These are phyloP conservation scores for Mormyrus lacerda DNA, from an alignment of 2,113 vertebrate species.

Conservation along the genomic window DNA sequence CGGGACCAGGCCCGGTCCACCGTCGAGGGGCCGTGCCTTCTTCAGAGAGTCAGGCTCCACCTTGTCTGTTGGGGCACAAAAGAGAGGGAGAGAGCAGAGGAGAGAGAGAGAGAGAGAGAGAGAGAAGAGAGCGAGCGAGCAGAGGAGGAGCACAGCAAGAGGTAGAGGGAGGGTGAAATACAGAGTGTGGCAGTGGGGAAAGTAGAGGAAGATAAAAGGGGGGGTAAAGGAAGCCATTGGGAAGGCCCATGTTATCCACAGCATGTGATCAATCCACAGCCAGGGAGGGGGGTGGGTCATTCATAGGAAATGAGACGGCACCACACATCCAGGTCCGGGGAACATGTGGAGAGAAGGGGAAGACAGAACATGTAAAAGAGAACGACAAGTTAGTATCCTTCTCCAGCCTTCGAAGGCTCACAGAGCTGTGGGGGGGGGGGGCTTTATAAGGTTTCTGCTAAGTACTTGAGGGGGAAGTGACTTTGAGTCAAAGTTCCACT, in stretches of 20 bases:
- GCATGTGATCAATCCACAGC: slow-evolving; percentile 52
- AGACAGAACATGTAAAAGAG: slow-evolving; percentile 59
- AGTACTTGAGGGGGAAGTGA: slow-evolving; percentile 34
- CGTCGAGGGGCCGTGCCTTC: slow-evolving; percentile 47
- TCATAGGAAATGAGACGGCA: slow-evolving; percentile 36
- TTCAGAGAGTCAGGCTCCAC: slow-evolving; percentile 38
- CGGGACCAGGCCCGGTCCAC: slow-evolving; percentile 55
- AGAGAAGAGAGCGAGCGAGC: slow-evolving; percentile 12
- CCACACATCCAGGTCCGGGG: slow-evolving; percentile 53
- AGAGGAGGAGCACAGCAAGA: background rate
- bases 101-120: slow-evolving; percentile 26
- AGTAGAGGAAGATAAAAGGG: background rate
- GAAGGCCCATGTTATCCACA: slow-evolving; percentile 51
- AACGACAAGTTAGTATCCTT: slow-evolving; percentile 47
- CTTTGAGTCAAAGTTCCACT: background rate
- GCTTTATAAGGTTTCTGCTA: slow-evolving; percentile 54
- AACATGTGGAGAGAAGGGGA: slow-evolving; percentile 65
- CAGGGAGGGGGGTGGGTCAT: slow-evolving; percentile 39
- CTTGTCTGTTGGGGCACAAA: slow-evolving; percentile 42
- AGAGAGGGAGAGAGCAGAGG: slow-evolving; percentile 29
- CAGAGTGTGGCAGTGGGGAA: background rate
- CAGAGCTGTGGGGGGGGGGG: background rate
- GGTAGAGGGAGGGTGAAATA: background rate
- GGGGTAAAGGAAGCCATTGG: slow-evolving; percentile 41
- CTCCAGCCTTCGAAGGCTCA: slow-evolving; percentile 25